Conservation (phyloP, 2,113 vertebrate species). For the Guaruba guarouba region DNA sequence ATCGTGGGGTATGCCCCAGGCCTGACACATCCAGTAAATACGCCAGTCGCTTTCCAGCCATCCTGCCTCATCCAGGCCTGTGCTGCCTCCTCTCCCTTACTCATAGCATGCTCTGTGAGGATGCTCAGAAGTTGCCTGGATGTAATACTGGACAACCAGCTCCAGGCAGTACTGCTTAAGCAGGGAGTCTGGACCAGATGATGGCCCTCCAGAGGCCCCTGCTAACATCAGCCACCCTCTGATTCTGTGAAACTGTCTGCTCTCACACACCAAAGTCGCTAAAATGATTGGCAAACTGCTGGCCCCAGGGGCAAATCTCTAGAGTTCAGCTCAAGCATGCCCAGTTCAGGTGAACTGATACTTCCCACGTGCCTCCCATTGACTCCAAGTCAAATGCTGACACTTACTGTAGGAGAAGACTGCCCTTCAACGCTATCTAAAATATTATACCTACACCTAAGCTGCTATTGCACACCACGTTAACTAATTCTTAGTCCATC, state of each 20-base stretch:
- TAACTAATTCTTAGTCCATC: neutral
- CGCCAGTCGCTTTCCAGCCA: accelerated
- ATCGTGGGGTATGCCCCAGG: neutral
- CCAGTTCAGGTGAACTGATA: accelerated
- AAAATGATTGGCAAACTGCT: neutral
- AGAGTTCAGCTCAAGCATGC: neutral
- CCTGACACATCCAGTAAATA: neutral
- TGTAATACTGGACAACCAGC: neutral
- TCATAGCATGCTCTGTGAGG: neutral
- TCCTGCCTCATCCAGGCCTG: neutral
- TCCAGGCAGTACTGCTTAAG: neutral
- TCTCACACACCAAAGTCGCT: neutral
- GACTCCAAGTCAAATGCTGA: neutral
- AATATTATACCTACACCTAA: neutral
- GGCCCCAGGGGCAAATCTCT: neutral
- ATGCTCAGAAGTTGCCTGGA: neutral
- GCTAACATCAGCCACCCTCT: neutral
- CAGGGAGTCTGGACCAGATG: neutral
- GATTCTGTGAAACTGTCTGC: neutral
- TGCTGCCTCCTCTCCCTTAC: neutral
- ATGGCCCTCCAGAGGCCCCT: neutral
- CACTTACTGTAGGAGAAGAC: neutral
- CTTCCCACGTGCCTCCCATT: accelerated
- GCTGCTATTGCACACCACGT: neutral
- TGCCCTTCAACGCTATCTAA: neutral